These are phyloP conservation scores for Kradibia gibbosae DNA, from an alignment of 1,140 invertebrate species.

Conservation along the genomic window DNA sequence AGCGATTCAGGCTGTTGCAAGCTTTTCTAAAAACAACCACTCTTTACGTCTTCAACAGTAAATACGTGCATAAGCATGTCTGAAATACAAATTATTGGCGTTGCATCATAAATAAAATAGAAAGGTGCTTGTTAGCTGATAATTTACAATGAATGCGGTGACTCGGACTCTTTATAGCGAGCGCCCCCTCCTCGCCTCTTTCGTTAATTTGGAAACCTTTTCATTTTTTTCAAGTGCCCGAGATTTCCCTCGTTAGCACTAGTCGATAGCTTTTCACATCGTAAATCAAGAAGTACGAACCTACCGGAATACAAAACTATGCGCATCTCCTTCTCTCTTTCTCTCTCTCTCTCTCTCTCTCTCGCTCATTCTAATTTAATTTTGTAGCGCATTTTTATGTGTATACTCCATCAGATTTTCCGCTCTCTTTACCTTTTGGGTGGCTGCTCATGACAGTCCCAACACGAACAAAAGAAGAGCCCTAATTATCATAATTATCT, in stretches of 20 bases:
- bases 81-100: background rate
- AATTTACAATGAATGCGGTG: background rate
- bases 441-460: background rate
- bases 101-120: background rate
- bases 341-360: background rate
- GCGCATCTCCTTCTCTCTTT: background rate
- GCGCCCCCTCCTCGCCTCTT: background rate
- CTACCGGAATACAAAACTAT: background rate
- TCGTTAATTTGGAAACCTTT: background rate
- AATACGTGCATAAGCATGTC: background rate
- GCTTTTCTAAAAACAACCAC: background rate
- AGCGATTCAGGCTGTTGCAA: background rate
- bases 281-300: background rate
- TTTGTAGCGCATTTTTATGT: background rate
- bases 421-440: too few relatives aligned
- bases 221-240: background rate
- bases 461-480: background rate
- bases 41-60: background rate
- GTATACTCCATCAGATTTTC: background rate
- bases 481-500: background rate
- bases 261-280: background rate
- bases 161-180: background rate
- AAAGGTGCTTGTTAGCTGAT: background rate
- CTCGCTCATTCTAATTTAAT: background rate
- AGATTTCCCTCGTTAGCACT: slow-evolving; percentile 16